Percentiles rank a stretch among this genome's conserved stretches.
These are phyloP conservation scores for Argyrosomus regius DNA, from an alignment of 2,797 vertebrate genomes.

Conservation along the genomic window DNA sequence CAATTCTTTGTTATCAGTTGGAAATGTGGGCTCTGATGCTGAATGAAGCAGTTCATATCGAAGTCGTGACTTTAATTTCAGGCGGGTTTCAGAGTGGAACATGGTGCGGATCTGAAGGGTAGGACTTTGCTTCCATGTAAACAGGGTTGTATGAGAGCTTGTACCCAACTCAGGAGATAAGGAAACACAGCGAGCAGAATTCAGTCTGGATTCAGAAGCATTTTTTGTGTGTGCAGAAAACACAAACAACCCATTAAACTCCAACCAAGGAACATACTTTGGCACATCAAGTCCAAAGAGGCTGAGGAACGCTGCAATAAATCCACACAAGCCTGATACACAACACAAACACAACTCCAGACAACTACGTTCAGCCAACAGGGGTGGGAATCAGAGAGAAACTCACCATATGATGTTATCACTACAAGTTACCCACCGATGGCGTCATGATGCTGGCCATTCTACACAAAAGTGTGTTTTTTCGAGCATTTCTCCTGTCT, in stretches of 20 bases:
- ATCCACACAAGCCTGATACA: slow-evolving; percentile 30
- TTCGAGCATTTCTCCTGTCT: not conserved
- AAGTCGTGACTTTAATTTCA: slow-evolving; percentile 70
- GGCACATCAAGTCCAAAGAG: slow-evolving; percentile 60
- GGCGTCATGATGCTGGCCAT: not conserved
- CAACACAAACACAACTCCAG: slow-evolving; percentile 10
- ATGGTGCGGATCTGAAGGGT: slow-evolving; percentile 23
- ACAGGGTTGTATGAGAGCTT: slow-evolving; percentile 34
- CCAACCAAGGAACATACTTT: slow-evolving; percentile 50
- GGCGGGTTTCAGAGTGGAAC: slow-evolving; percentile 43
- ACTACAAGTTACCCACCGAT: not conserved
- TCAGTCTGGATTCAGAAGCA: slow-evolving; percentile 39
- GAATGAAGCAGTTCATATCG: slow-evolving; percentile 59
- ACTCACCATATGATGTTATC: slow-evolving; percentile 20
- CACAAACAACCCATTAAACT: slow-evolving; percentile 61
- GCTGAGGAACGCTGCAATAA: slow-evolving; percentile 44
- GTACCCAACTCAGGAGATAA: slow-evolving; percentile 48
- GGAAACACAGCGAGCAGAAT: slow-evolving; percentile 35
- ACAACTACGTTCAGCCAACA: not conserved
- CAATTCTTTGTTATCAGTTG: slow-evolving; percentile 67
- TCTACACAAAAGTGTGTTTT: not conserved
- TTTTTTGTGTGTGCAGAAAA: slow-evolving; percentile 43
- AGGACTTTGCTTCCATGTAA: slow-evolving; percentile 48
- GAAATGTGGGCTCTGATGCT: slow-evolving; percentile 54
- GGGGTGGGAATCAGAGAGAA: slow-evolving; percentile 18